Conservation (phyloP, 2,113 vertebrate species). For the Actenoides lindsayi region DNA sequence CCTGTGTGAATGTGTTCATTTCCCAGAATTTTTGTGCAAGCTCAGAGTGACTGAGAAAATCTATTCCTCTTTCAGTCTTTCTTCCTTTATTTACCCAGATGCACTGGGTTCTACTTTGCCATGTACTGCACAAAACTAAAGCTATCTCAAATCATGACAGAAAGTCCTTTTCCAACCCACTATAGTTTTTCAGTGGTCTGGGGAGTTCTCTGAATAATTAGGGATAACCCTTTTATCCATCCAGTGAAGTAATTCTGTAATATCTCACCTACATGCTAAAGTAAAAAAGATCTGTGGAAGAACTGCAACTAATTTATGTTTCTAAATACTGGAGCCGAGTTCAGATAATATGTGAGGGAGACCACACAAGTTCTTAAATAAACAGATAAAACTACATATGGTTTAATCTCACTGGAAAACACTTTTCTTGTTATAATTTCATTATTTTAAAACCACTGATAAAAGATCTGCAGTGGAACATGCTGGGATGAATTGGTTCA, state of each 20-base stretch:
- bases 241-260: not conserved
- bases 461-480: conserved; percentile 7
- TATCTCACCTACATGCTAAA: not conserved
- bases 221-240: not conserved
- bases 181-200: not conserved
- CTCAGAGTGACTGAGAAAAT: not conserved
- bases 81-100: not conserved
- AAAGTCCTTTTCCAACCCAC: not conserved
- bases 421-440: not conserved
- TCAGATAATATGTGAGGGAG: not conserved
- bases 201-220: not conserved
- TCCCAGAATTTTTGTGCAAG: not conserved
- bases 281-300: not conserved
- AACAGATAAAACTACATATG: not conserved
- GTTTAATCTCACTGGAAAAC: not conserved
- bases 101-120: not conserved
- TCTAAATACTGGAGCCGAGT: not conserved
- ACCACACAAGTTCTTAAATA: not conserved
- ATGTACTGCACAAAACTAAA: not conserved
- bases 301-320: not conserved
- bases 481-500: conserved; percentile 33
- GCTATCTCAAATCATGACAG: not conserved
- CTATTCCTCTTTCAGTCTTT: not conserved
- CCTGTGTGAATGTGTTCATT: not conserved
- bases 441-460: conserved; percentile 45